Percentiles rank a stretch among this genome's conserved stretches.
Conservation (phyloP, 2,113 vertebrate species). For the Nansenia antarctica region DNA sequence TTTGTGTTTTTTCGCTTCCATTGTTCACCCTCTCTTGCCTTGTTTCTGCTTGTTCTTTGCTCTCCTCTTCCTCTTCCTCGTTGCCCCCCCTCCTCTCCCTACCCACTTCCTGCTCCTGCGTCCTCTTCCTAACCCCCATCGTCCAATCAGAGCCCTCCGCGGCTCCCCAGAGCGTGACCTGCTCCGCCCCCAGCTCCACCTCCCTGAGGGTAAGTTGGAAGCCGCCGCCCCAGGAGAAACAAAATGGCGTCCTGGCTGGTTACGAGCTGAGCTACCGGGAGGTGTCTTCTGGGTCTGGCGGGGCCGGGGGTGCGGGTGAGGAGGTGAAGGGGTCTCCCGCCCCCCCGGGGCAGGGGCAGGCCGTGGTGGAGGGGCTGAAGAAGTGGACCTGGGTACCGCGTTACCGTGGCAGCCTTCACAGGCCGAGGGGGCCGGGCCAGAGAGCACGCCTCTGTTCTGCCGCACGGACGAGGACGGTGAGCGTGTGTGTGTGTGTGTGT, state of each 20-base stretch:
- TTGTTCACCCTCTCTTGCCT: slow-evolving; percentile 74
- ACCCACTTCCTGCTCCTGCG: slow-evolving; percentile 47
- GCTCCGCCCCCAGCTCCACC: slow-evolving; percentile 88
- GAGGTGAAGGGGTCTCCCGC: slow-evolving; percentile 81
- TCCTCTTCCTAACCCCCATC: slow-evolving; percentile 34
- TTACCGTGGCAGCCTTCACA: slow-evolving; percentile 85
- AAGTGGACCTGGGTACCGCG: slow-evolving; percentile 94
- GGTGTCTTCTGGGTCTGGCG: slow-evolving; percentile 80
- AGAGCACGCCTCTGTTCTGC: slow-evolving; percentile 82
- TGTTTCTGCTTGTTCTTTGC: too few relatives aligned
- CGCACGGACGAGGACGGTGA: slow-evolving; percentile 94
- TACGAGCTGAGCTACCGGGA: slow-evolving; percentile 90
- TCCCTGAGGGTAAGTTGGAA: slow-evolving; percentile 95
- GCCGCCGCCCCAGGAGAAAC: slow-evolving; percentile 84
- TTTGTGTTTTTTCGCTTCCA: slow-evolving; percentile 58
- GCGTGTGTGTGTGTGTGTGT: slow-evolving; percentile 27
- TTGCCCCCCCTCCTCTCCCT: slow-evolving; percentile 30
- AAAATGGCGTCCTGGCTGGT: slow-evolving; percentile 86
- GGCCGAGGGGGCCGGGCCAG: slow-evolving; percentile 85
- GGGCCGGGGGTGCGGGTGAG: slow-evolving; percentile 61
- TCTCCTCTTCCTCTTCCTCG: slow-evolving; percentile 47
- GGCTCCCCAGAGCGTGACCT: slow-evolving; percentile 91
- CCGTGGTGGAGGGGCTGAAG: slow-evolving; percentile 84
- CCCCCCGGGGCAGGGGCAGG: slow-evolving; percentile 78
- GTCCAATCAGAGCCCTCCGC: slow-evolving; percentile 88